Evolutionary conservation across 2,797 vertebrate species (phyloP).

Genomic region (Etheostoma nigrum): DNA sequence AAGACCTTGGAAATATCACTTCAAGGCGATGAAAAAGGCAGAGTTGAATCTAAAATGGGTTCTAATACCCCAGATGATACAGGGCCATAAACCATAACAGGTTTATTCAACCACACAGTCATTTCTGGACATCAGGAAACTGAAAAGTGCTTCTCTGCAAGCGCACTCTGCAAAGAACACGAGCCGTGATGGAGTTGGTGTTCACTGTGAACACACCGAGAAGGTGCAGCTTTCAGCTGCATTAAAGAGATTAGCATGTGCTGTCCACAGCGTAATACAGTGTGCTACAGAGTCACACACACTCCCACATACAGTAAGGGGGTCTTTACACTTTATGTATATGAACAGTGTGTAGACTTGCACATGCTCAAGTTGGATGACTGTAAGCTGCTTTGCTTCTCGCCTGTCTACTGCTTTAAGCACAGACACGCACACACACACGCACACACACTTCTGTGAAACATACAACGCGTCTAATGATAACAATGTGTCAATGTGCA

Average conservation of each 20-base stretch:
- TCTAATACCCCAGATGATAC: slow-evolving; percentile 4
- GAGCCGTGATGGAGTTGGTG: background rate
- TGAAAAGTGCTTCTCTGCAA: slow-evolving; percentile 10
- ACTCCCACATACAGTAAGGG: background rate
- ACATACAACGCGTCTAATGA: no score
- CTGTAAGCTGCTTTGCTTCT: slow-evolving; percentile 66
- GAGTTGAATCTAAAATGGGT: slow-evolving; percentile 6
- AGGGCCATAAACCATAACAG: background rate
- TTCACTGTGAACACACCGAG: slow-evolving; percentile 9
- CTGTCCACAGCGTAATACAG: slow-evolving; percentile 12
- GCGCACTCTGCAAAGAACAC: background rate
- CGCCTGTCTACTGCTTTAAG: slow-evolving; percentile 39
- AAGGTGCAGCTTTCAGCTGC: slow-evolving; percentile 16
- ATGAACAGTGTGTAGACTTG: slow-evolving; percentile 21
- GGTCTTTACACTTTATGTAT: slow-evolving; percentile 36
- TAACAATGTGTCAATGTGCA: no score
- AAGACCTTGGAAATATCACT: slow-evolving; percentile 38
- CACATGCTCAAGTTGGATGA: slow-evolving; percentile 24
- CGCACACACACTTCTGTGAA: background rate
- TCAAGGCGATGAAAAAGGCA: slow-evolving; percentile 5
- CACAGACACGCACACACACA: background rate
- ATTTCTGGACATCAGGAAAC: slow-evolving; percentile 6
- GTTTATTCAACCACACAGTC: background rate
- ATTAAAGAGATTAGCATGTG: slow-evolving; percentile 37
- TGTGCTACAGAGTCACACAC: slow-evolving; percentile 2